Base-by-base conservation (phyloP, 2,113 vertebrate genomes). In the Pygoscelis antarcticus region DNA sequence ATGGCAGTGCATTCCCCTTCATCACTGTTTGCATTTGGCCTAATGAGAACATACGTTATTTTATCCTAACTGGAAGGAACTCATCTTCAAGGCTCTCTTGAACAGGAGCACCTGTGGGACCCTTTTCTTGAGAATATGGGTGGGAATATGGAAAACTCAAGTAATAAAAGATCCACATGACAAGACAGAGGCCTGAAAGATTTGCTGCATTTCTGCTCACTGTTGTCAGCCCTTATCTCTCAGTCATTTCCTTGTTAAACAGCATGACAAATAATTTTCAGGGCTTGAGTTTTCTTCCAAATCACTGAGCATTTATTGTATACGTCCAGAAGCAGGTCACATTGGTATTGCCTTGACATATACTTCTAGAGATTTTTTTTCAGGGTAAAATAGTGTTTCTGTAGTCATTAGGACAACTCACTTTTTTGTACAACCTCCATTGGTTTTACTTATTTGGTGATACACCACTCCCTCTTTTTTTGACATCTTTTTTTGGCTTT, bases 21-120 rank as follows among this genome's bases (percentile, higher is more conserved):
- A 98, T 98, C 98, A 98, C 95, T 97, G 98, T 98, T 98, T 98
- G 97, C 96, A 76, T 98, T 94, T 72, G 95, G 92, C 81, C 79
- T 97, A 97, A 98, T 97, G 98, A 98, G 98, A 96, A 89, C 85
- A 82, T 96, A 87, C 57, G 4, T 98, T 98, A 97, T 97, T 98
- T 97, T 98, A 98, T 98, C 98, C 96, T 94, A 96, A 84, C 87
- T 97, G 94, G 89, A 96, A 95, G 71, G 88, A 94, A n/a, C 52
- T 89, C 74, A 42, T 66, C 83, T 94, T 76, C 76, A 85, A 87
- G 54, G 40, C n/a, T 94, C 1, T 83, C 64, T 80, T 78, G 61
- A 89, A 69, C 68, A 87, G 69, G 55, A 58, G 47, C 46, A 61
- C 68, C 68, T 90, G 40, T 80, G 51, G 55, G 62, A 77, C 84